phyloP scores from a whole-genome alignment of 2,797 vertebrate species.

The Lophotriccus pileatus region DNA sequence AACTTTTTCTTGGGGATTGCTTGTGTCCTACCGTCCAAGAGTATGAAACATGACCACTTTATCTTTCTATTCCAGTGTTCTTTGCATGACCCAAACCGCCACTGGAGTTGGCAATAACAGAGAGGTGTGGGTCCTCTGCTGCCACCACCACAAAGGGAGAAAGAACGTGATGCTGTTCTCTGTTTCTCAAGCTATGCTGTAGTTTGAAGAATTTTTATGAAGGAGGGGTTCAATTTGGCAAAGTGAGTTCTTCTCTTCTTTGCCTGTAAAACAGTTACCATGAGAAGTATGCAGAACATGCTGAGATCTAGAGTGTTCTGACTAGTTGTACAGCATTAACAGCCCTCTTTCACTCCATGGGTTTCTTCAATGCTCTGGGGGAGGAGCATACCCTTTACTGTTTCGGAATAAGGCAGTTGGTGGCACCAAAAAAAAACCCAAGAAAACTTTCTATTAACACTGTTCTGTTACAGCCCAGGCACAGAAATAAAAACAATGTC shows the following conservation, averaged over 20 bases:
- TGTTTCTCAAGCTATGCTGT: not conserved
- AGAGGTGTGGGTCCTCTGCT: not conserved
- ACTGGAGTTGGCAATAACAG: not conserved
- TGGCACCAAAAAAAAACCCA: not conserved
- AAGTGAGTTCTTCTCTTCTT: not conserved
- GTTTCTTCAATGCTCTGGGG: not conserved
- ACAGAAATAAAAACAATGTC: not conserved
- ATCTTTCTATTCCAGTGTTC: not conserved
- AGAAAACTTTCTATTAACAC: not conserved
- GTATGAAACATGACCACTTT: not conserved
- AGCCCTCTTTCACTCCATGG: not conserved
- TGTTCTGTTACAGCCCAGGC: not conserved
- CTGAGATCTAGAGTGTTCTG: not conserved
- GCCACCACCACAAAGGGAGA: not conserved
- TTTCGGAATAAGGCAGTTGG: not conserved
- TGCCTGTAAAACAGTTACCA: not conserved
- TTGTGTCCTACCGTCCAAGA: not conserved
- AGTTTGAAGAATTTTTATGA: slow-evolving; percentile 15
- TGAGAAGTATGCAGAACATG: not conserved
- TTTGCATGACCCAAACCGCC: not conserved
- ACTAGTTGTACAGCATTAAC: not conserved
- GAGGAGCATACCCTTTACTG: not conserved
- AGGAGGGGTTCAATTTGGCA: not conserved
- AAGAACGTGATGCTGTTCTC: not conserved
- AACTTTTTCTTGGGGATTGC: not conserved